Conservation (phyloP, 1,140 invertebrate species). For the Aphelinus certus region DNA sequence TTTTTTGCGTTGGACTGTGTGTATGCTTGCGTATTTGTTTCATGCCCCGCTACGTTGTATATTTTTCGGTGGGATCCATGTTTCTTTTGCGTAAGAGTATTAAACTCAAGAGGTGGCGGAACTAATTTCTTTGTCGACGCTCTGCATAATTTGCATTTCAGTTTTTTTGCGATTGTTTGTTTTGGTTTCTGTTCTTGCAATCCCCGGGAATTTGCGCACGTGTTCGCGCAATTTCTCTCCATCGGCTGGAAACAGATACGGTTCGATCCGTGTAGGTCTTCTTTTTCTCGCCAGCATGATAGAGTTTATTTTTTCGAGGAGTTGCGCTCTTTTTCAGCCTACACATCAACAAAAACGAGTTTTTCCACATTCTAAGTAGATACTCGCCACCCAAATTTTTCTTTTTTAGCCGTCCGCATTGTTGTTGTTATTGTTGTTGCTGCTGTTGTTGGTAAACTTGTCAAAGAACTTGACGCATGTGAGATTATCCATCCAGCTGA, state of each 20-base stretch:
- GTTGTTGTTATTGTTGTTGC: slow-evolving; percentile 22
- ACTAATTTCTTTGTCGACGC: too few relatives aligned
- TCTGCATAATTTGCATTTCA: not conserved
- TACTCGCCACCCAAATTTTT: not conserved
- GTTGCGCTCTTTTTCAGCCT: not conserved
- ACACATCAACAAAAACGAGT: not conserved
- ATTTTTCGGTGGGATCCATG: too few relatives aligned
- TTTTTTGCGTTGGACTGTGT: too few relatives aligned
- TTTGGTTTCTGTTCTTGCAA: not conserved
- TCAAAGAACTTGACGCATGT: too few relatives aligned
- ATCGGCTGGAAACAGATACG: not conserved
- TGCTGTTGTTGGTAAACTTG: slow-evolving; percentile 5
- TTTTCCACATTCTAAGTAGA: too few relatives aligned
- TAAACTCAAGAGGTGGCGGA: too few relatives aligned
- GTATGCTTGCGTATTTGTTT: too few relatives aligned
- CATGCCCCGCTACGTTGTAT: too few relatives aligned
- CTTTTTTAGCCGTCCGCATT: not conserved
- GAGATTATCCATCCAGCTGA: too few relatives aligned
- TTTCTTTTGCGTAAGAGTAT: too few relatives aligned
- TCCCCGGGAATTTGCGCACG: not conserved
- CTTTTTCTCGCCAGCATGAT: too few relatives aligned
- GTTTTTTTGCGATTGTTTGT: slow-evolving; percentile 7
- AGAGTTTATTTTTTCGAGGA: not conserved
- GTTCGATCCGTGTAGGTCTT: too few relatives aligned
- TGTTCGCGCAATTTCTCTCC: not conserved